A percentile compares a stretch with the other conserved stretches of the same genome.
phyloP scores from a whole-genome alignment of 2,797 vertebrate genomes.

The Hapalemur alaotrensis region DNA sequence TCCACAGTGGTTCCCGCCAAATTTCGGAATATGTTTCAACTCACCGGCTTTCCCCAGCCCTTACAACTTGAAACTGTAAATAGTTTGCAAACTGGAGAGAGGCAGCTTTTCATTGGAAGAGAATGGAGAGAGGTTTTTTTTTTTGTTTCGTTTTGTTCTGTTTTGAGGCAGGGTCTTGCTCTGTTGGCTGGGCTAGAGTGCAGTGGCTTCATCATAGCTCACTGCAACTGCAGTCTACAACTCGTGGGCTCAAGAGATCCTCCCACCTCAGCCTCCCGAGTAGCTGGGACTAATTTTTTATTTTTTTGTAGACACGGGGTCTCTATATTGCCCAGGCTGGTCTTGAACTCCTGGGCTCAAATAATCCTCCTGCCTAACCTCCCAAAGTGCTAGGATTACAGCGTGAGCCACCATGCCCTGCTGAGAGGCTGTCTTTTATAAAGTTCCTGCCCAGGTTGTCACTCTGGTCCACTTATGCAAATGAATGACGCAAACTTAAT shows the following conservation, averaged over 20 bases:
- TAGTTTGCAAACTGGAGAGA: neutral
- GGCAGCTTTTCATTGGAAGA: neutral
- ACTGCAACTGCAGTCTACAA: neutral
- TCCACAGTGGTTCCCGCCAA: too few species aligned
- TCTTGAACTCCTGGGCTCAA: neutral
- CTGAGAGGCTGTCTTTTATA: neutral
- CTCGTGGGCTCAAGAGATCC: neutral
- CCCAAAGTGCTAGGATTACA: neutral
- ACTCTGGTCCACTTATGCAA: neutral
- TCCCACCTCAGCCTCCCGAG: neutral
- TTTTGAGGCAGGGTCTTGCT: neutral
- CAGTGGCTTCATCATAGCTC: neutral
- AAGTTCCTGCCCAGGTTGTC: neutral
- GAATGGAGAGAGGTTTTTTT: neutral
- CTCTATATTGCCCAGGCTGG: neutral
- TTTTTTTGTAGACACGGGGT: neutral
- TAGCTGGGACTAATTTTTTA: neutral
- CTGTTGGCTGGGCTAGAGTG: neutral
- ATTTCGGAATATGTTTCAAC: neutral
- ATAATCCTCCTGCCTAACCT: neutral
- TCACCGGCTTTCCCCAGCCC: fast-evolving
- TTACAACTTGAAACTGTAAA: neutral
- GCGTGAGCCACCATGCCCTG: neutral
- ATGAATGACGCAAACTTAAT: neutral
- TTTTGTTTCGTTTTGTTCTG: too few species aligned